Base-by-base conservation (phyloP, 2,797 vertebrate genomes). In the Masticophis lateralis region DNA sequence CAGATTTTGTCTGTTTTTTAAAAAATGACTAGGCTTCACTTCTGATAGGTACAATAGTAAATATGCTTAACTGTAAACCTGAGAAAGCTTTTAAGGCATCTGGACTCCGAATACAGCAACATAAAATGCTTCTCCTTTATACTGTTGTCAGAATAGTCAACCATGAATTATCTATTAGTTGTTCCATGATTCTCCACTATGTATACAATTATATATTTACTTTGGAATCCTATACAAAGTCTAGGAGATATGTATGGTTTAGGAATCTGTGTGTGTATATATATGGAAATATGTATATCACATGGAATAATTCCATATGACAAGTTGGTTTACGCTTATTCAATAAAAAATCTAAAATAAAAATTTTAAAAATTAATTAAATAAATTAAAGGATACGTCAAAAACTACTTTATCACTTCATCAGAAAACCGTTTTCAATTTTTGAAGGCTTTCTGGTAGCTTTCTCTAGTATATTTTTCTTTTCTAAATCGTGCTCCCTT, bases 231-330 rank as follows among this genome's bases (percentile, higher is more conserved):
- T 96, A 96, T 94, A 93, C 96, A 94, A 91, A 93, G 93, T 83
- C 43, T 96, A 94, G 95, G 93, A 97, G 94, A 97, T 95, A 97
- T 95, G 18, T 12, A 12, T 22, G 20, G 92, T 96, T 96, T 96
- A 94, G 91, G 94, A 96, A 83, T 95, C 96, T 95, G 94, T 95
- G 97, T 96, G 97, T 96, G 10, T 47, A 74, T 47, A 74, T 74
- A 10, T 25, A 47, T 83, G 5, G 11, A 22, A 9, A 83, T 25
- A 83, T 74, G 16, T 74, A 74, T 74, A 95, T 94, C 94, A 93
- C 95, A 61, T 0, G 94, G 96, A 97, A 91, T 97, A 97, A 97
- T 97, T 97, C 96, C 97, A 98, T 97, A 97, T 97, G 97, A 96
- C 94, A 97, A 94, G 94, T 95, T 97, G 93, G 95, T 94, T 97